These are phyloP conservation scores for Salvelinus sp. DNA, from an alignment of 2,113 vertebrate genomes.

Conservation along the genomic window DNA sequence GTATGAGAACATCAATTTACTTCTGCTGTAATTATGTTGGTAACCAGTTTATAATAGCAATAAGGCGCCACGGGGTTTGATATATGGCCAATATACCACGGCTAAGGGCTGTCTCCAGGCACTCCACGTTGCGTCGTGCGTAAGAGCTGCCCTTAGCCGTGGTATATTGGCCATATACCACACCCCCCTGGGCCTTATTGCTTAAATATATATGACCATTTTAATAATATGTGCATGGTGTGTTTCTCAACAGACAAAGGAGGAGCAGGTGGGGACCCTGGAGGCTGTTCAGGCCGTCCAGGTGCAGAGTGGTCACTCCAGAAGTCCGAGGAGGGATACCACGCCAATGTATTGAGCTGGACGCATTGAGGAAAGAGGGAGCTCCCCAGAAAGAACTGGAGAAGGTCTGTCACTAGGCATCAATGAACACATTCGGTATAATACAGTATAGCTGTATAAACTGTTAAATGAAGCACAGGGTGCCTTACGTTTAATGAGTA, in stretches of 20 bases:
- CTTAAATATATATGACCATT: not conserved
- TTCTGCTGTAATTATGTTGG: no score
- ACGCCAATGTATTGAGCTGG: constrained; percentile 86
- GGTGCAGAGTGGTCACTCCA: constrained; percentile 85
- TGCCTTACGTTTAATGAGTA: not conserved
- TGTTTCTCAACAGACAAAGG: constrained; percentile 81
- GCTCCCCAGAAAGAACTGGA: constrained; percentile 90
- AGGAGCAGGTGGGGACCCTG: constrained; percentile 86
- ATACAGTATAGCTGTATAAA: not conserved
- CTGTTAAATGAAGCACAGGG: not conserved
- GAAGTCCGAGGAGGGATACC: constrained; percentile 88
- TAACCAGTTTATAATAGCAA: no score
- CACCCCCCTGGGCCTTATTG: no score
- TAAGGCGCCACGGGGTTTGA: no score
- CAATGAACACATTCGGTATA: not conserved
- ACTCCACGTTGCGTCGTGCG: no score
- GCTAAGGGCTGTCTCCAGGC: no score
- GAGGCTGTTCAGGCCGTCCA: constrained; percentile 87
- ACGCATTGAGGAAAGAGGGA: constrained; percentile 85
- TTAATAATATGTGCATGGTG: constrained; percentile 7
- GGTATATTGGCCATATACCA: no score
- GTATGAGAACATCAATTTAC: no score
- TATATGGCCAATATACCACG: no score
- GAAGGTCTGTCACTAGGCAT: constrained; percentile 77
- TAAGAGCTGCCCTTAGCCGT: no score